Evolutionary conservation across 1,140 invertebrate genomes (phyloP).

Genomic region (Dryas iulia): DNA sequence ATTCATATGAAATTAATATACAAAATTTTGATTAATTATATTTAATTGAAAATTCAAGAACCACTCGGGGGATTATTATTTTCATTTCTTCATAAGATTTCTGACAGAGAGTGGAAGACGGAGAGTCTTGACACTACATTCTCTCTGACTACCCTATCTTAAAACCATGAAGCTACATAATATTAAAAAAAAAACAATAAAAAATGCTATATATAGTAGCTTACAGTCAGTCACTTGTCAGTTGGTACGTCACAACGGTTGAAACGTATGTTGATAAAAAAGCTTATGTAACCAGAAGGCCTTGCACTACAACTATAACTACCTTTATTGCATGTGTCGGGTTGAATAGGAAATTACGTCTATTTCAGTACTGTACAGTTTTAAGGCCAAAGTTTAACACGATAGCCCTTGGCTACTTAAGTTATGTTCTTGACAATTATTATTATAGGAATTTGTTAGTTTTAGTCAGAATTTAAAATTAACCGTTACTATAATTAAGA

Average conservation of each 20-base stretch:
- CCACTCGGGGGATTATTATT: no score
- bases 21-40: no score
- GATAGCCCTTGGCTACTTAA: conserved; percentile 15
- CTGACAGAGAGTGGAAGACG: no score
- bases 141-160: no score
- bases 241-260: neutral
- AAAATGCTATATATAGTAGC: no score
- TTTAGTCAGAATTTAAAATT: neutral
- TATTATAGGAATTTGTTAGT: neutral
- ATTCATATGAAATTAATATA: no score
- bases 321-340: conserved; percentile 54
- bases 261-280: conserved; percentile 1
- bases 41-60: no score
- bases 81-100: no score
- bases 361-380: conserved; percentile 38
- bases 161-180: no score
- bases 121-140: no score
- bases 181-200: no score
- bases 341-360: conserved; percentile 54
- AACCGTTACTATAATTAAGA: neutral
- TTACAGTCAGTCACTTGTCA: no score
- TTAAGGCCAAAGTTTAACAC: conserved; percentile 35
- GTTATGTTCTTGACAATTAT: neutral
- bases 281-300: neutral
- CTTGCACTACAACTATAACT: conserved; percentile 51